Conservation (phyloP, 2,888 invertebrate genomes). For the Lasioglossum zephyrum region DNA sequence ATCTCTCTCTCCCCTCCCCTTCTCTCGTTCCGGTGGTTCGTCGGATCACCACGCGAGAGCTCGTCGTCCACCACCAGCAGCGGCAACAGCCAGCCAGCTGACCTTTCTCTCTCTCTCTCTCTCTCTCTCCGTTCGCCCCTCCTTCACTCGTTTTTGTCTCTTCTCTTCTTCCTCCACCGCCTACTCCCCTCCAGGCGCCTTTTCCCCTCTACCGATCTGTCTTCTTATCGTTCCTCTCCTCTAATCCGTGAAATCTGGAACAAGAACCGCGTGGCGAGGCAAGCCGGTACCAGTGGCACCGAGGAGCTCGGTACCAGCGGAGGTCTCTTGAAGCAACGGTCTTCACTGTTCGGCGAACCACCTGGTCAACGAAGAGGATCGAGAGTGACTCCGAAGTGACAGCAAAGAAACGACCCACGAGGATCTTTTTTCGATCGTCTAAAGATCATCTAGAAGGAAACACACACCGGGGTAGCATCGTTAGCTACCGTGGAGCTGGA, state of each 20-base stretch:
- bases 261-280: conserved; percentile 77
- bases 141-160: neutral
- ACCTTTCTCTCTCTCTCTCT: conserved; percentile 26
- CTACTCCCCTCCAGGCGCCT: conserved; percentile 37
- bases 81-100: conserved; percentile 10
- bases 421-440: neutral
- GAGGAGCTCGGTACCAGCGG: conserved; percentile 77
- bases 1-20: conserved; percentile 37
- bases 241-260: conserved; percentile 74
- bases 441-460: neutral
- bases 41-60: conserved; percentile 35
- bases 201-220: conserved; percentile 51
- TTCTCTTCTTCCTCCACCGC: conserved; percentile 35
- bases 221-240: conserved; percentile 73
- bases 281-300: conserved; percentile 77
- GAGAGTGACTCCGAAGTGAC: neutral
- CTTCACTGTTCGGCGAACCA: neutral
- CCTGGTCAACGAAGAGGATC: neutral
- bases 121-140: conserved; percentile 36
- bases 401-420: neutral
- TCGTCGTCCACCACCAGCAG: conserved; percentile 56
- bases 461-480: neutral
- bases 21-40: conserved; percentile 27
- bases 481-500: neutral
- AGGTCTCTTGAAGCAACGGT: conserved; percentile 55